These are phyloP conservation scores for Proteles cristata DNA, from an alignment of 2,113 vertebrate genomes.

Conservation along the genomic window DNA sequence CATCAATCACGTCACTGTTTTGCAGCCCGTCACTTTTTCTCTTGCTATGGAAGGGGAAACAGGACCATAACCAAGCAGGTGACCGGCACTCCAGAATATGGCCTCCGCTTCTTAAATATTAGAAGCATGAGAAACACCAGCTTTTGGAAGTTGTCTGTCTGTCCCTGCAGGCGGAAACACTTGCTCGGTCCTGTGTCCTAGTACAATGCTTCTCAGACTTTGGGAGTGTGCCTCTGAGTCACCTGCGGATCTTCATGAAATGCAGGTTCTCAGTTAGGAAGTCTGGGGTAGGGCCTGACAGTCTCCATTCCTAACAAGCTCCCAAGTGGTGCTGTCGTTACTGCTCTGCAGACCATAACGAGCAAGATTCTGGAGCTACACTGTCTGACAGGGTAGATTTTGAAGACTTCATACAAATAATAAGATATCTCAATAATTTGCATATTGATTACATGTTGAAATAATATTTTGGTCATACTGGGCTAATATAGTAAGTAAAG, in stretches of 20 bases:
- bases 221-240: neutral
- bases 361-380: neutral
- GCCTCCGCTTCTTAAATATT: neutral
- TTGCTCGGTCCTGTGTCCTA: neutral
- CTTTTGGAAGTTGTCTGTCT: neutral
- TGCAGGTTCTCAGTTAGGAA: neutral
- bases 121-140: neutral
- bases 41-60: too few relatives aligned
- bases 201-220: neutral
- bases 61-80: neutral
- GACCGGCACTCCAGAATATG: neutral
- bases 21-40: neutral
- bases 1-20: neutral
- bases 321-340: fast-evolving
- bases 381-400: neutral
- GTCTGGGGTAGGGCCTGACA: neutral
- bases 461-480: neutral
- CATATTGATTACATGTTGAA: neutral
- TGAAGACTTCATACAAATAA: neutral
- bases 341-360: neutral
- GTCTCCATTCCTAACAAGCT: neutral
- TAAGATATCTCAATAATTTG: neutral
- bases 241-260: neutral
- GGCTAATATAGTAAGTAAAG: neutral
- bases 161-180: neutral